Base-by-base conservation (phyloP, 2,888 invertebrate genomes). In the Lasioglossum marginatum region DNA sequence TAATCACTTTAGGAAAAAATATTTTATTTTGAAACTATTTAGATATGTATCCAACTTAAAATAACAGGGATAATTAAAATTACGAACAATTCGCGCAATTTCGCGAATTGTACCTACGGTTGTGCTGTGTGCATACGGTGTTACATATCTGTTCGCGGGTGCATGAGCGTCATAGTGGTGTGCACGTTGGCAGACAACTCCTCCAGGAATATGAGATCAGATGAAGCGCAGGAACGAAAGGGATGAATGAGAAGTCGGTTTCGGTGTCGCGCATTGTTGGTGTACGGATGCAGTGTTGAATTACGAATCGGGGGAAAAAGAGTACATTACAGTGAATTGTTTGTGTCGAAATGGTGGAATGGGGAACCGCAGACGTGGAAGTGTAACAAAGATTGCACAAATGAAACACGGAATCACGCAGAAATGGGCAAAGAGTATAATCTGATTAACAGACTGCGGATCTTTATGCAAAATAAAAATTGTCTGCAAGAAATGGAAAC, bases 191-290 rank as follows among this genome's bases (percentile, higher is more conserved):
- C 48, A 52, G 79, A 72, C 86, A 80, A 81, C 48, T 86, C 83
- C 79, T 82, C 45, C 76, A 81, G 81, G 86, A 86, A 87, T 83
- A 86, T 79, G 81, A 86, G 83, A 87, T 83, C 86, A 78, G 81
- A 81, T 73, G 66, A 73, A 27, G 48, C 37, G 60, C 16, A 75
- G 45, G 73, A 75, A 81, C 75, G 60, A 74, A 86, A 68, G 86
- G 81, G 81, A 57, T 79, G 72, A 63, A n/a, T 60, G 79, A 63
- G 70, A 82, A 34, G 23, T 80, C 23, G 86, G 83, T 87, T 79
- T 87, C 81, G 79, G 81, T 87, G 81, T 86, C 87, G 79, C 81
- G 81, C 81, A 83, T 86, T 87, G 80, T 45, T 52, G 76, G 73
- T 70, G 81, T 81, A 73, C 73, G 81, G 52, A 57, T 68, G 80